Conservation (phyloP, 1,140 invertebrate species). For the Pseudomyrmex gracilis region DNA sequence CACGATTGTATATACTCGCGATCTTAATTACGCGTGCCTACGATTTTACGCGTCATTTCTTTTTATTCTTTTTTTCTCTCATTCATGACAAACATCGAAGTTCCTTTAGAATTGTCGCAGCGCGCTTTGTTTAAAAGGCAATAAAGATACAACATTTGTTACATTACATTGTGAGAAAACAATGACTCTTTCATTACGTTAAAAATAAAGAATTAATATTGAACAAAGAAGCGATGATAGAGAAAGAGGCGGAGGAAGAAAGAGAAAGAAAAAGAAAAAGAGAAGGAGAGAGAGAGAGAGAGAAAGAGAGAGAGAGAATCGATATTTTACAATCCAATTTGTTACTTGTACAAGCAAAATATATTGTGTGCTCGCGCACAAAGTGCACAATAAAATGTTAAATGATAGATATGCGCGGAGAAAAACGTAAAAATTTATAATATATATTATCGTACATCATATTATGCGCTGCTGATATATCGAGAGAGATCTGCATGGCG, state of each 20-base stretch:
- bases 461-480: background rate
- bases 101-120: conserved; percentile 4
- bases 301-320: background rate
- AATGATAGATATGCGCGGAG: background rate
- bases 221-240: too few relatives aligned
- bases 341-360: background rate
- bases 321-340: conserved; percentile 4
- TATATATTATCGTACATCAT: background rate
- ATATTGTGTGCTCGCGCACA: too few relatives aligned
- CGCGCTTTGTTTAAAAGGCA: conserved; percentile 14
- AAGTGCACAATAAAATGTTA: conserved; percentile 4
- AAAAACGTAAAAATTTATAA: conserved; percentile 2
- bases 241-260: too few relatives aligned
- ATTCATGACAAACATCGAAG: background rate
- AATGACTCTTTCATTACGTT: background rate
- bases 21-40: conserved; percentile 45
- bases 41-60: conserved; percentile 25
- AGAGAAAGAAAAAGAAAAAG: too few relatives aligned
- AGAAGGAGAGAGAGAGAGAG: background rate
- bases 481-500: background rate
- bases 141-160: conserved; percentile 12
- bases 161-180: background rate
- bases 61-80: background rate
- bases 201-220: background rate
- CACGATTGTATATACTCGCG: conserved; percentile 4